Base-by-base conservation (phyloP, 2,888 invertebrate genomes). In the Drosophila buzzatii region DNA sequence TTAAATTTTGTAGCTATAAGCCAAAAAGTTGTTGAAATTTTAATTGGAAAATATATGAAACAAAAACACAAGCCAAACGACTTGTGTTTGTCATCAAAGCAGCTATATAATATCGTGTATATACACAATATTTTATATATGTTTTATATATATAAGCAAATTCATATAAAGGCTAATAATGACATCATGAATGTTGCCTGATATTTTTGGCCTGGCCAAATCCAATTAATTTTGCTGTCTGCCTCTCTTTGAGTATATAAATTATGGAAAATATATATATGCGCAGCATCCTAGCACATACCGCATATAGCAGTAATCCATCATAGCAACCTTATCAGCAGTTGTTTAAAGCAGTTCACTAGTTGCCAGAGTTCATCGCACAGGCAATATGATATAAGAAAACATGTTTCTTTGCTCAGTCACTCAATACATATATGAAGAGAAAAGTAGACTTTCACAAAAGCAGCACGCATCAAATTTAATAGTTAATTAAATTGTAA, bases 401-500 rank as follows among this genome's bases (percentile, higher is more conserved):
- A 49, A 27, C 27, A 27, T 27, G 5, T 27, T 27, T 27, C 27
- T 49, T 14, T 14, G 5, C 9, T 4, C 27, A 18, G 37, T 3
- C 27, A 42, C 33, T 31, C 20, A 44, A 33, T 20, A 10, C 12
- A 3, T 20, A 27, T 27, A 27, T 27, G 27, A 16, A 47, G 33
- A 47, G 33, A 47, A n/a, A 41, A 8, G 14, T 62, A 41, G 42
- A 69, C 69, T 70, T 44, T 55, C 49, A 56, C 62, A 60, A 64
- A 20, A 14, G 37, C 61, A 58, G 2, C 56, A 77, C 72, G 77
- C 77, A 76, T 64, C 60, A 61, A 31, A 35, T 57, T 64, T 52
- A 61, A 67, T 55, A 59, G 68, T 57, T 81, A 78, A 78, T 78
- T 81, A 78, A 81, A 78, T 68, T 81, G 81, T 77, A 51, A 27